Conservation (phyloP, 1,140 invertebrate genomes). For the Brachionus sp. region DNA sequence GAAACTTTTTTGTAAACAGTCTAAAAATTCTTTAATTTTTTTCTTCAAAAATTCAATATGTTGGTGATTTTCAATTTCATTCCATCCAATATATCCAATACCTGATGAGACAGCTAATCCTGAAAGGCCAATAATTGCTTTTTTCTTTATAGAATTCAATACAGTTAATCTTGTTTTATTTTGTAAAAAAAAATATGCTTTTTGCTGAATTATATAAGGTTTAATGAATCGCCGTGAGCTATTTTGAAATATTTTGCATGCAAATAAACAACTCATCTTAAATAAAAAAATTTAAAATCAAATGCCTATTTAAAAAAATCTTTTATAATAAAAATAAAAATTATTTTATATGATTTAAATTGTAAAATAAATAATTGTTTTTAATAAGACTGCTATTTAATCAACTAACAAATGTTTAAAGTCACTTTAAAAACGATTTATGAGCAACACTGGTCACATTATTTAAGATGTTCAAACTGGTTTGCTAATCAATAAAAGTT, state of each 20-base stretch:
- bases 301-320: background rate
- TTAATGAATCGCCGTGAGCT: background rate
- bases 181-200: background rate
- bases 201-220: background rate
- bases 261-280: background rate
- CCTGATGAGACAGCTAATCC: background rate
- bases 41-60: background rate
- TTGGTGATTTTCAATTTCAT: background rate
- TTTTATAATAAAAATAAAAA: too few species aligned
- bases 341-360: too few species aligned
- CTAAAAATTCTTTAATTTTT: conserved; percentile 14
- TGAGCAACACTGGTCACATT: too few species aligned
- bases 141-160: background rate
- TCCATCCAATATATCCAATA: background rate
- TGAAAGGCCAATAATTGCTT: background rate
- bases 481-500: too few species aligned
- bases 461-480: too few species aligned
- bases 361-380: too few species aligned
- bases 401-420: too few species aligned
- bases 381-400: too few species aligned
- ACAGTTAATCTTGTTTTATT: background rate
- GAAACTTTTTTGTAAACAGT: background rate
- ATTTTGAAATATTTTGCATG: background rate
- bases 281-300: background rate
- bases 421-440: too few species aligned